Conservation (phyloP, 2,797 vertebrate genomes). For the Crocidura indochinensis region DNA sequence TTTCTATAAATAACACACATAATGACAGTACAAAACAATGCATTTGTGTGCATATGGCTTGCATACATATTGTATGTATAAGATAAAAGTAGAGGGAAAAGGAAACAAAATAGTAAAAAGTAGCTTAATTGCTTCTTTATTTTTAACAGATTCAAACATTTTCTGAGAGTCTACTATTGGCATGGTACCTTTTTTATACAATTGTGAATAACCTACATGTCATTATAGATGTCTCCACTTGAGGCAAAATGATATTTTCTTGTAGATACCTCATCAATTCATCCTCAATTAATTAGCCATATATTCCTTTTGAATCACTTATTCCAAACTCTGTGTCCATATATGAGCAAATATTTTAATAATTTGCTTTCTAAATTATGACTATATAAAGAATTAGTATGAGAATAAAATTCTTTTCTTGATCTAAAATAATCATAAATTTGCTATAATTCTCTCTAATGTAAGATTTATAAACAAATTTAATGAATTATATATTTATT, state of each 20-base stretch:
- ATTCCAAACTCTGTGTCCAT: background rate
- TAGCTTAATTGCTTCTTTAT: background rate
- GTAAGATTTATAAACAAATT: slow-evolving; percentile 39
- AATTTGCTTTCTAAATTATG: background rate
- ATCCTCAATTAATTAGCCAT: background rate
- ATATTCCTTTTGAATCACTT: background rate
- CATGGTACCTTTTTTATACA: background rate
- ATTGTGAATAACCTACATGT: background rate
- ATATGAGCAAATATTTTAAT: background rate
- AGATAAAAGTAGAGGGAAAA: background rate
- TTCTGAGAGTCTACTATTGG: background rate
- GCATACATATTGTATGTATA: background rate
- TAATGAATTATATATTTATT: background rate
- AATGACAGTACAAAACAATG: background rate
- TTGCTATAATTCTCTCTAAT: background rate
- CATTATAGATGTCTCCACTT: background rate
- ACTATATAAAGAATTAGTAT: background rate
- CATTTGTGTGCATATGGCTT: rapidly evolving
- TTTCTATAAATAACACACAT: background rate
- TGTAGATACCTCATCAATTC: background rate
- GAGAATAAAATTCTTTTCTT: background rate
- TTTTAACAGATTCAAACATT: background rate
- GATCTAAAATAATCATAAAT: background rate
- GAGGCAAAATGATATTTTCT: background rate
- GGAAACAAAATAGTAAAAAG: too few relatives aligned